These are phyloP conservation scores for Echinarachnius parma DNA, from an alignment of 53 echinoderm and acorn worm genomes.

Conservation along the genomic window DNA sequence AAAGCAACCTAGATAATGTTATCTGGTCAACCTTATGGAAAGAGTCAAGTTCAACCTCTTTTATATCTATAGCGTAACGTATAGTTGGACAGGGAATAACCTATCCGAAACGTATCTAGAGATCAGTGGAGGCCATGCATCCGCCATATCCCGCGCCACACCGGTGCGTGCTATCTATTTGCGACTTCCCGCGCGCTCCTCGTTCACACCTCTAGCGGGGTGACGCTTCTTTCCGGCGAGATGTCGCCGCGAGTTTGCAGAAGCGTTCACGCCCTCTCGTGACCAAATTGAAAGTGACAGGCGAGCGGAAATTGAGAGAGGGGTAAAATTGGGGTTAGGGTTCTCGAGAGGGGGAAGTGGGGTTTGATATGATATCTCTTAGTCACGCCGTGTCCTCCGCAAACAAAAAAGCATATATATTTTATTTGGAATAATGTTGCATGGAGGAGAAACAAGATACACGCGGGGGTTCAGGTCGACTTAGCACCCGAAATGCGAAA, in stretches of 20 bases:
- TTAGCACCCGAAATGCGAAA: no score
- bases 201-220: constrained; percentile 11
- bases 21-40: not conserved
- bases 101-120: no score
- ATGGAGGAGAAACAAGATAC: no score
- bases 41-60: no score
- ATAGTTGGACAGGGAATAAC: no score
- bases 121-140: not conserved
- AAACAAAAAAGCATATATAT: no score
- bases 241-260: constrained; percentile 19
- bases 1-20: not conserved
- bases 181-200: constrained; percentile 9
- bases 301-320: constrained; percentile 15
- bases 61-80: no score
- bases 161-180: constrained; percentile 14
- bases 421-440: no score
- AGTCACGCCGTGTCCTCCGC: no score
- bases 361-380: constrained; percentile 16
- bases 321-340: not conserved
- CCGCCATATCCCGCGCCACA: not conserved
- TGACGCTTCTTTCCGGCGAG: constrained; percentile 24
- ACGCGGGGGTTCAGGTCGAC: no score
- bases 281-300: constrained; percentile 39
- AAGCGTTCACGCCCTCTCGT: constrained; percentile 40
- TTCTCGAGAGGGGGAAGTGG: constrained; percentile 16